phyloP scores from a whole-genome alignment of 1,140 invertebrate genomes.

The Drusus annulatus region DNA sequence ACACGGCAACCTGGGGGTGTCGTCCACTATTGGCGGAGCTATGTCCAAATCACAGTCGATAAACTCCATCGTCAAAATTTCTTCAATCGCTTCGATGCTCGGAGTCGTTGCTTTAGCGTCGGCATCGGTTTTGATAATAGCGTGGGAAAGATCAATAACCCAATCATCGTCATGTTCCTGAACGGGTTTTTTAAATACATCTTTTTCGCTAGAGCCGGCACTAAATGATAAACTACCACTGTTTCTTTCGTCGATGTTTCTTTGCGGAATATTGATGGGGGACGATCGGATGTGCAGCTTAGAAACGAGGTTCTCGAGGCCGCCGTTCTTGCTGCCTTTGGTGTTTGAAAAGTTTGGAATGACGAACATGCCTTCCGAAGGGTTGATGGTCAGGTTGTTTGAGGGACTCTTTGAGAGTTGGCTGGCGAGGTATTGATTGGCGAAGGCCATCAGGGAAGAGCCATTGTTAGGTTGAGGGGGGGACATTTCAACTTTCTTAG shows the following conservation, averaged over 20 bases:
- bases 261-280: not conserved
- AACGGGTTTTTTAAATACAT: not conserved
- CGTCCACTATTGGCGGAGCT: not conserved
- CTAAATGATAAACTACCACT: not conserved
- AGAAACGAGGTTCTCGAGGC: slow-evolving; percentile 14
- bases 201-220: not conserved
- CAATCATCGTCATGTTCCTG: slow-evolving; percentile 16
- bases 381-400: slow-evolving; percentile 1
- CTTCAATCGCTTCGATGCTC: not conserved
- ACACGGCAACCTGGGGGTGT: not conserved
- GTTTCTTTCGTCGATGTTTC: not conserved
- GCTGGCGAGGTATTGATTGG: not conserved
- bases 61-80: not conserved
- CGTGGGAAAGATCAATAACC: slow-evolving; percentile 28
- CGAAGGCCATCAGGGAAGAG: not conserved
- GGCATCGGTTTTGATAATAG: slow-evolving; percentile 22
- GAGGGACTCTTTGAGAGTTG: slow-evolving; percentile 30
- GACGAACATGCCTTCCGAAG: slow-evolving; percentile 7
- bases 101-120: not conserved
- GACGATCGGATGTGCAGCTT: slow-evolving; percentile 12
- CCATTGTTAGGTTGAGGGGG: not conserved
- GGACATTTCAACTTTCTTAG: not conserved
- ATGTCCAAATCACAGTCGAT: slow-evolving; percentile 20
- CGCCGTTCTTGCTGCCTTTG: slow-evolving; percentile 16
- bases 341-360: slow-evolving; percentile 25